Percentiles rank a stretch among this genome's conserved stretches.
phyloP scores from a whole-genome alignment of 2,797 vertebrate species.

The Hippopotamyrus pictus region DNA sequence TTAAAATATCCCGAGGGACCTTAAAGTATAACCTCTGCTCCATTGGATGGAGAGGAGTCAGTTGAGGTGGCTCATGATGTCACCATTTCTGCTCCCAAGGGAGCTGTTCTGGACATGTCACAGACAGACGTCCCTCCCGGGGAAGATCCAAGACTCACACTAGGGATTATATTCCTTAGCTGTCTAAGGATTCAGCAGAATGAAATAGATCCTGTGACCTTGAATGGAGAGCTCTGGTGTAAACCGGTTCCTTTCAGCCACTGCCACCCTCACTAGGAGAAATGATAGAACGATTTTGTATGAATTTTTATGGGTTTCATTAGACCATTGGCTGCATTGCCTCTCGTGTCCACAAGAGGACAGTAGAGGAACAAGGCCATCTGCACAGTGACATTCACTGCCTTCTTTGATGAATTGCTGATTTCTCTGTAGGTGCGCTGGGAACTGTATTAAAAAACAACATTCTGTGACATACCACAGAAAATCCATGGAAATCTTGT shows the following conservation, averaged over 20 bases:
- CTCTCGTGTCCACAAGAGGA: constrained; percentile 10
- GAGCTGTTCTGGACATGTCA: not conserved
- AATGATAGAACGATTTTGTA: not conserved
- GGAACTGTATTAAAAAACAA: not conserved
- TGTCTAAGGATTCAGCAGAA: not conserved
- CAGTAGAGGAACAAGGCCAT: not conserved
- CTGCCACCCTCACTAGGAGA: not conserved
- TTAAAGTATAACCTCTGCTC: not conserved
- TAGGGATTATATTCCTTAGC: not conserved
- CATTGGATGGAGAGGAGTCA: not conserved
- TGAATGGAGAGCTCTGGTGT: not conserved
- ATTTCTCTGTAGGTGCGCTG: not conserved
- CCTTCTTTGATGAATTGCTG: not conserved
- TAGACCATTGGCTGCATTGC: not conserved
- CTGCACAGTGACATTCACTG: not conserved
- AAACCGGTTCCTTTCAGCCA: not conserved
- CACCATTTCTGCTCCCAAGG: not conserved
- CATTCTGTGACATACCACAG: not conserved
- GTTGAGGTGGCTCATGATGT: not conserved
- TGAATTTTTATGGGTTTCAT: not conserved
- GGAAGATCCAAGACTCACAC: not conserved
- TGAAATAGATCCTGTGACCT: not conserved
- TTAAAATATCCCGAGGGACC: not conserved
- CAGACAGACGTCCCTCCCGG: not conserved
- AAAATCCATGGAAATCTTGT: not conserved